phyloP scores from a whole-genome alignment of 2,888 invertebrate genomes.

The Acleris cristana region DNA sequence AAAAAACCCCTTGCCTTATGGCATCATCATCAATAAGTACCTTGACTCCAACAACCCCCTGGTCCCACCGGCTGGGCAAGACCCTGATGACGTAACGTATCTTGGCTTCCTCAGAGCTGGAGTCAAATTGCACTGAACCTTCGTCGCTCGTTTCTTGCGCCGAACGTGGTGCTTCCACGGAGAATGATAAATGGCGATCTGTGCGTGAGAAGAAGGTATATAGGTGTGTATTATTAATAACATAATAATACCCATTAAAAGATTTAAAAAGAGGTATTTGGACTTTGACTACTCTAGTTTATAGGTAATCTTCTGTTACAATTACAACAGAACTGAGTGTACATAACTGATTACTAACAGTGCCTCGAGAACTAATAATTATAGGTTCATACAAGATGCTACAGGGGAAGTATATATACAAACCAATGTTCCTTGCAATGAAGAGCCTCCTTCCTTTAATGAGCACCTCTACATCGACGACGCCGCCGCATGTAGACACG shows the following conservation, averaged over 20 bases:
- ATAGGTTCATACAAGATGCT: no score
- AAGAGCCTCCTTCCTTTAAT: conserved; percentile 68
- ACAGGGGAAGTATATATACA: conserved; percentile 29
- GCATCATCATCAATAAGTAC: conserved; percentile 48
- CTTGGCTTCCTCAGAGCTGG: conserved; percentile 73
- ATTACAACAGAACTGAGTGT: no score
- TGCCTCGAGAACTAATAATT: no score
- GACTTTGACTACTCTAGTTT: no score
- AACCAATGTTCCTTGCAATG: conserved; percentile 66
- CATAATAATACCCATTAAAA: no score
- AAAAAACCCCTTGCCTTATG: no score
- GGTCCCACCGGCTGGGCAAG: conserved; percentile 62
- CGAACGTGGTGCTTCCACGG: conserved; percentile 66
- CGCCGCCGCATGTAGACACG: conserved; percentile 68
- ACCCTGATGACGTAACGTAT: conserved; percentile 72
- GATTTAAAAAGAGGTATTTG: no score
- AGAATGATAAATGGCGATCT: conserved; percentile 72
- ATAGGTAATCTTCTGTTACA: no score
- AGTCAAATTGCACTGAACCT: conserved; percentile 73
- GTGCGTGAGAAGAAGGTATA: conserved; percentile 26
- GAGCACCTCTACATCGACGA: conserved; percentile 70
- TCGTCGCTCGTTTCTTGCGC: conserved; percentile 77
- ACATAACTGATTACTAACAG: no score
- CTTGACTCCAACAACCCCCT: conserved; percentile 64
- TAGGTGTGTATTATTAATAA: no score